Percentiles rank a stretch among this genome's conserved stretches.
Conservation (phyloP, 2,113 vertebrate species). For the Opisthocomus hoazin region DNA sequence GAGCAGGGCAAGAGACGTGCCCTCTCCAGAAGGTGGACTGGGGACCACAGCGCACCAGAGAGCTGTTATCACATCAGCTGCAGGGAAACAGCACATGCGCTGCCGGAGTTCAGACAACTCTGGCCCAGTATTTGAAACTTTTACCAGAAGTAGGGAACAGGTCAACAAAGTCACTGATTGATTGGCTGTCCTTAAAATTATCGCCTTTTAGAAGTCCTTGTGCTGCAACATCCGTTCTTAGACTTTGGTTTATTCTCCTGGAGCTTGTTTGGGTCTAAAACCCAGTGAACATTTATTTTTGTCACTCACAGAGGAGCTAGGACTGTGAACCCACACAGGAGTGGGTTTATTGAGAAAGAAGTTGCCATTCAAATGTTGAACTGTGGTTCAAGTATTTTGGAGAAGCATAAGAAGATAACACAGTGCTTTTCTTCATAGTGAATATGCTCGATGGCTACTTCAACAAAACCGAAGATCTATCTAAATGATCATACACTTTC, state of each 20-base stretch:
- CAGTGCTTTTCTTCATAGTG: neutral
- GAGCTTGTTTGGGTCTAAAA: neutral
- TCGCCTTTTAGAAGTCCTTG: neutral
- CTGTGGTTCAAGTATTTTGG: conserved; percentile 38
- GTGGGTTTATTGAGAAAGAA: conserved; percentile 63
- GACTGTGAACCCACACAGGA: conserved; percentile 46
- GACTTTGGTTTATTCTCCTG: neutral
- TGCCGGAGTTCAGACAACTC: neutral
- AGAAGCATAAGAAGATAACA: conserved; percentile 16
- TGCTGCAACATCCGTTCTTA: neutral
- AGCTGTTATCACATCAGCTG: neutral
- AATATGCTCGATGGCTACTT: neutral
- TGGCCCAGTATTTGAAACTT: neutral
- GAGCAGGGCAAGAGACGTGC: neutral
- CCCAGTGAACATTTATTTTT: conserved; percentile 21
- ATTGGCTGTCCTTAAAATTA: neutral
- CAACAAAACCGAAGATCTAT: neutral
- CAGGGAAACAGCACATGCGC: neutral
- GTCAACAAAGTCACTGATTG: neutral
- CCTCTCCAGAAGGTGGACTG: neutral
- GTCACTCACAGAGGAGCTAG: conserved; percentile 16
- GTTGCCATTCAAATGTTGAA: conserved; percentile 61
- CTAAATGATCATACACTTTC: neutral
- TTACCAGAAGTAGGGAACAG: neutral
- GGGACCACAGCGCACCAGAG: neutral